These are phyloP conservation scores for Ophioninae sp. DNA, from an alignment of 2,888 invertebrate species.

Conservation along the genomic window DNA sequence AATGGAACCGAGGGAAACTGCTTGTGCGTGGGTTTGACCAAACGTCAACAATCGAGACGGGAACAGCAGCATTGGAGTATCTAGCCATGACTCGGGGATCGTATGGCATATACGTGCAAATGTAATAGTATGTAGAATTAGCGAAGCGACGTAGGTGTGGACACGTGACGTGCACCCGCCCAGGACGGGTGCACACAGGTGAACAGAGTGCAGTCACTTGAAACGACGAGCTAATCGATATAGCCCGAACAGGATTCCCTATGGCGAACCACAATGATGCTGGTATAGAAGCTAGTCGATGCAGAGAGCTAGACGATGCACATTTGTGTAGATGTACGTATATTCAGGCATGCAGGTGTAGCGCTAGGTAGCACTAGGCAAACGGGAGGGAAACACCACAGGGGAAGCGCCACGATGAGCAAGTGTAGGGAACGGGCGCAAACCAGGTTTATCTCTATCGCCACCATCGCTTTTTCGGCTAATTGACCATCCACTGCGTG, in stretches of 20 bases:
- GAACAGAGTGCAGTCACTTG: slow-evolving; percentile 49
- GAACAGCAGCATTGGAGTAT: slow-evolving; percentile 1
- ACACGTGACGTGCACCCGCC: neutral
- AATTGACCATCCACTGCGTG: slow-evolving; percentile 48
- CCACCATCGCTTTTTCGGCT: slow-evolving; percentile 52
- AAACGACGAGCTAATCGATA: slow-evolving; percentile 59
- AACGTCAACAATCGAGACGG: slow-evolving; percentile 21
- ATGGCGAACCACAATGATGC: slow-evolving; percentile 33
- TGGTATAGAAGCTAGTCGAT: slow-evolving; percentile 25
- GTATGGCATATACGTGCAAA: neutral
- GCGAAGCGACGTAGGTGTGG: slow-evolving; percentile 4
- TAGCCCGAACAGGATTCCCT: slow-evolving; percentile 30
- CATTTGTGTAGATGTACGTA: neutral
- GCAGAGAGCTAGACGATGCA: slow-evolving; percentile 34
- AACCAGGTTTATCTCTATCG: slow-evolving; percentile 49
- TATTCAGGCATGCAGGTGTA: slow-evolving; percentile 1
- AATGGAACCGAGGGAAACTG: slow-evolving; percentile 1
- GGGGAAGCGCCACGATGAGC: neutral
- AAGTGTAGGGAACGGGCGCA: neutral
- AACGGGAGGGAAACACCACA: neutral
- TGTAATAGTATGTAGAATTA: neutral
- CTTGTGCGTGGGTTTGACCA: slow-evolving; percentile 10
- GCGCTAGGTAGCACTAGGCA: slow-evolving; percentile 13
- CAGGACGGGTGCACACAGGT: neutral
- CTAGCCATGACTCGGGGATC: neutral